Evolutionary conservation across 2,888 invertebrate species (phyloP), one percentile per base, ranked within the genome.

Genomic region (Caenorhabditis sinica): DNA sequence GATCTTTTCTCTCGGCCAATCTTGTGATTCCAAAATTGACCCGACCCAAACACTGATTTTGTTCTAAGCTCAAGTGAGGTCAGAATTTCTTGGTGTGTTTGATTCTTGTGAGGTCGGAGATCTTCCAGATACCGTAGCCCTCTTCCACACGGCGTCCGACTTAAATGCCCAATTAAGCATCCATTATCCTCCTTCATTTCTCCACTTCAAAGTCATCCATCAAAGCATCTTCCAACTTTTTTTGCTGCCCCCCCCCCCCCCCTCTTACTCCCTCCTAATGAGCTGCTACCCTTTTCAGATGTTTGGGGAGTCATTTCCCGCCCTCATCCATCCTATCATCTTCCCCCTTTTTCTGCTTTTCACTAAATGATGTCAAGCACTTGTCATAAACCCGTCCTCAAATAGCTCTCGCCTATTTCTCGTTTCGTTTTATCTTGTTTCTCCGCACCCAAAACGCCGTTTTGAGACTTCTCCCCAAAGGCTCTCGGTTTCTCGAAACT

Each of bases 311-410:
- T 69, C 51, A 45, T 58, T 63, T 30, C 25, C 76, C 33, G n/a
- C 45, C 33, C 17, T 60, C 69, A 33, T 63, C 33, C 65, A 69
- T 77, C 30, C 63, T 60, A 53, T 69, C 68, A 69, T 76, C 63
- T 66, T 49, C 17, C 40, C 33, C 28, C 45, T 72, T 25, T 43
- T 36, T 20, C 49, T 20, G 49, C 49, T 6, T 61, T 58, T 60
- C 72, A 33, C 76, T 66, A 56, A 65, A 73, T 80, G 80, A 80
- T 80, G 80, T 80, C 80, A 80, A 72, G 80, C 72, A 72, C 73
- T 83, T 83, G 72, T 77, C 76, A 76, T 77, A 72, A 83, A 83
- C 68, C 76, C 73, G 68, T 72, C 76, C 72, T 72, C 65, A 82
- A 76, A 76, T 75, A 76, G 71, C 72, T 82, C 68, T 63, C 61